Conservation (phyloP, 2,888 invertebrate species). For the Brachyptera putata region DNA sequence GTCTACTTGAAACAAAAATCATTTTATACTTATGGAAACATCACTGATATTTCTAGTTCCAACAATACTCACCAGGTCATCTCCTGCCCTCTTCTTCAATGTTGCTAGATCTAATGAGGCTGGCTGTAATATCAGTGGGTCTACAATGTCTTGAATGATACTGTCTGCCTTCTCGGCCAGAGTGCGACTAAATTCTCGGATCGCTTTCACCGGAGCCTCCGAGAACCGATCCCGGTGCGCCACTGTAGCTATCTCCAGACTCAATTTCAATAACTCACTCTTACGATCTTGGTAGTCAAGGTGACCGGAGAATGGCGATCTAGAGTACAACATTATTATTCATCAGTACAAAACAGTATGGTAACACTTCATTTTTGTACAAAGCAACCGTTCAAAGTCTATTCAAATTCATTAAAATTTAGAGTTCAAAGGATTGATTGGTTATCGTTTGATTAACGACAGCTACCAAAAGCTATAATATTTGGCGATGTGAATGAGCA, state of each 20-base stretch:
- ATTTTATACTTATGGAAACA: no score
- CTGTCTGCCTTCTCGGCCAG: constrained; percentile 77
- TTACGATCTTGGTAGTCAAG: constrained; percentile 67
- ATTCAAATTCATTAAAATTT: neutral
- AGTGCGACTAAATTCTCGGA: constrained; percentile 66
- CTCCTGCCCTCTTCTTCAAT: constrained; percentile 75
- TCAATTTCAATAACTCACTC: constrained; percentile 67
- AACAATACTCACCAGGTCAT: constrained; percentile 66
- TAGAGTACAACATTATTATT: constrained; percentile 37
- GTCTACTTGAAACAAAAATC: no score
- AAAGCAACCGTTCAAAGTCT: neutral
- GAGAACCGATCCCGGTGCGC: constrained; percentile 90
- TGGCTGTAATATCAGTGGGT: constrained; percentile 88
- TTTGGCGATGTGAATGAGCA: no score
- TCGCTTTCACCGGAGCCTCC: constrained; percentile 76
- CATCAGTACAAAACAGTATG: no score
- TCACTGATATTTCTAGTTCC: no score
- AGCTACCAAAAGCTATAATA: no score
- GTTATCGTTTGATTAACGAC: no score
- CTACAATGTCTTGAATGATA: constrained; percentile 72
- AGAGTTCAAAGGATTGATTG: no score
- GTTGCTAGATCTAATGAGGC: constrained; percentile 85
- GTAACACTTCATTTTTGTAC: no score
- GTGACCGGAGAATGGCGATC: constrained; percentile 60
- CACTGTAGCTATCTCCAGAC: constrained; percentile 82